These are phyloP conservation scores for Enteromius anoplus DNA, from an alignment of 2,797 vertebrate genomes.

Conservation along the genomic window DNA sequence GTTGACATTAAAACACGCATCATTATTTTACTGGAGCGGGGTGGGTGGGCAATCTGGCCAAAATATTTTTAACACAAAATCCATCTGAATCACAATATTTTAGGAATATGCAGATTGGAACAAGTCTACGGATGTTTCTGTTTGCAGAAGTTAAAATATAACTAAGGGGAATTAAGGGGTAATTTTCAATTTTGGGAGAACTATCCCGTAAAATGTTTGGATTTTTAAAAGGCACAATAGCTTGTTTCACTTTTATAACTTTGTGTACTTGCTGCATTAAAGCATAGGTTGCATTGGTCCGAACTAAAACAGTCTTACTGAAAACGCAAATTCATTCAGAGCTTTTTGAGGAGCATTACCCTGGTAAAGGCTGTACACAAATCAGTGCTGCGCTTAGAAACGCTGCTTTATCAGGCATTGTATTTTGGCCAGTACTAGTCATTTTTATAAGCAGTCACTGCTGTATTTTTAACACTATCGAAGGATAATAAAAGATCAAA, in stretches of 20 bases:
- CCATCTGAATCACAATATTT: conserved; percentile 53
- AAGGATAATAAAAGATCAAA: neutral
- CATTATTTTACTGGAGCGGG: conserved; percentile 69
- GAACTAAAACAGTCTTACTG: neutral
- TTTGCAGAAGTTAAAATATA: too few species aligned
- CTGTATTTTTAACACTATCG: neutral
- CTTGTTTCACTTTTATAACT: too few species aligned
- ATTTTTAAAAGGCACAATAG: too few species aligned
- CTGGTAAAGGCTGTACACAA: neutral
- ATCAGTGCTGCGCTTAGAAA: neutral
- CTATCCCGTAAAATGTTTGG: too few species aligned
- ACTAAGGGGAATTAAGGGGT: too few species aligned
- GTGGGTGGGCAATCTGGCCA: neutral
- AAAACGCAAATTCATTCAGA: neutral
- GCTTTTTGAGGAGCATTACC: neutral
- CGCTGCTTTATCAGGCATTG: neutral
- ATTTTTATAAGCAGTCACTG: neutral
- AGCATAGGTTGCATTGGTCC: neutral
- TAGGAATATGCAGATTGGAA: neutral
- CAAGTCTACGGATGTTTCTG: neutral
- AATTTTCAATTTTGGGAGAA: too few species aligned
- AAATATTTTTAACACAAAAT: conserved; percentile 64
- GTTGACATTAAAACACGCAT: conserved; percentile 36
- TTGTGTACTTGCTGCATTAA: neutral
- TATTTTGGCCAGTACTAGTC: neutral